phyloP scores from a whole-genome alignment of 2,113 vertebrate genomes.

The Morone chrysops region DNA sequence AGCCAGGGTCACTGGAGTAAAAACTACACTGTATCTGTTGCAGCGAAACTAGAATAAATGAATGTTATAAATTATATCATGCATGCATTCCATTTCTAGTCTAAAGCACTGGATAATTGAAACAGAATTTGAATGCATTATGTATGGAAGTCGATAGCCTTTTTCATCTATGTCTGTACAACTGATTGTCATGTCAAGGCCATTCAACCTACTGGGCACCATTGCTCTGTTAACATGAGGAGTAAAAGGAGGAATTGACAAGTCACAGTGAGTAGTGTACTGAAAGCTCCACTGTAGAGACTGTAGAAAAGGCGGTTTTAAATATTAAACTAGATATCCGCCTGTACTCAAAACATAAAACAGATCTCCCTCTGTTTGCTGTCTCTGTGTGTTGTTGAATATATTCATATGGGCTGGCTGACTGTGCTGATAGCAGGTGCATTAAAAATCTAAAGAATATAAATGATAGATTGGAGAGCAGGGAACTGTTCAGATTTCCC shows the following conservation, averaged over 20 bases:
- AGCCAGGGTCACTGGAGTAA: conserved; percentile 6
- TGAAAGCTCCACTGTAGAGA: conserved; percentile 40
- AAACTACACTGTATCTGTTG: conserved; percentile 14
- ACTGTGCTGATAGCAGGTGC: conserved; percentile 73
- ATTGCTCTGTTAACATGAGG: conserved; percentile 51
- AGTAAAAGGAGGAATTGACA: conserved; percentile 34
- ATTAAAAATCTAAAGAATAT: conserved; percentile 75
- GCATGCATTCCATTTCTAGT: conserved; percentile 20
- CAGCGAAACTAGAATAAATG: conserved; percentile 39
- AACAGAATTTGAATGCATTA: conserved; percentile 50
- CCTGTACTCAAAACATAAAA: conserved; percentile 72
- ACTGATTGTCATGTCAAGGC: conserved; percentile 60
- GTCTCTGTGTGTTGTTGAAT: conserved; percentile 72
- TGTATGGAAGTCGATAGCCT: conserved; percentile 34
- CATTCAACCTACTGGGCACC: conserved; percentile 25
- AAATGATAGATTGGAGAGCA: conserved; percentile 72
- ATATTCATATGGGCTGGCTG: conserved; percentile 77
- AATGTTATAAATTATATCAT: conserved; percentile 8
- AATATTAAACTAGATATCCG: conserved; percentile 77
- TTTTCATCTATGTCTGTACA: conserved; percentile 28
- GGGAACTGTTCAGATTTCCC: conserved; percentile 47
- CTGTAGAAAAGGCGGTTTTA: conserved; percentile 59
- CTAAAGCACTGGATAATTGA: conserved; percentile 41
- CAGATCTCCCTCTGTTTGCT: conserved; percentile 64
- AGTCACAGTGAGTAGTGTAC: conserved; percentile 42